Conservation (phyloP, 2,888 invertebrate genomes). For the Eupsilia transversa region DNA sequence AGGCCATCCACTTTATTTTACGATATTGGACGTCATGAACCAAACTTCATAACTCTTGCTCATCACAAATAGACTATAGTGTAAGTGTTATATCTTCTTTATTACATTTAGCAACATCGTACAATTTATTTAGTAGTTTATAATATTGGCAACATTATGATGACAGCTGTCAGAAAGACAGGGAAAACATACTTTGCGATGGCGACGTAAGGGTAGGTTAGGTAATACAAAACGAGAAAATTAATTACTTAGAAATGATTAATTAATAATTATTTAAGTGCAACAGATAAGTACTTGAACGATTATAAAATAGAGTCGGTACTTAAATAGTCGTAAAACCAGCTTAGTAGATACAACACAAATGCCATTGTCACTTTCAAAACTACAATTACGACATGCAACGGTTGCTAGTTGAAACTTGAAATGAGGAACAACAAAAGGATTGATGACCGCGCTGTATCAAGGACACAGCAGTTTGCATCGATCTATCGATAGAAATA, state of each 20-base stretch:
- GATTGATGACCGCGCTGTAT: constrained; percentile 55
- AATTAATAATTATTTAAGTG: not conserved
- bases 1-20: constrained; percentile 27
- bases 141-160: constrained; percentile 15
- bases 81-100: not conserved
- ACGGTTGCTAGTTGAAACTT: constrained; percentile 26
- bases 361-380: constrained; percentile 51
- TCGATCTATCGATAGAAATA: constrained; percentile 74
- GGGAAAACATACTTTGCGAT: not conserved
- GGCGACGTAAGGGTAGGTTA: not conserved
- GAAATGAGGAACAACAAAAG: constrained; percentile 53
- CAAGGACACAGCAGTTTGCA: constrained; percentile 68
- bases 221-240: not conserved
- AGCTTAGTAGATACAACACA: constrained; percentile 14
- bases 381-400: constrained; percentile 53
- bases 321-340: constrained; percentile 16
- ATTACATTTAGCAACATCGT: constrained; percentile 2
- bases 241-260: not conserved
- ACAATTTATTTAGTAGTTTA: not conserved
- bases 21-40: constrained; percentile 15
- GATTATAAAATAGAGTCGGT: constrained; percentile 1
- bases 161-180: constrained; percentile 37
- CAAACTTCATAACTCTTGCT: not conserved
- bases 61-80: constrained; percentile 10
- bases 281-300: not conserved